A percentile compares a stretch with the other conserved stretches of the same genome.
These are phyloP conservation scores for Coregonus clupeaformis DNA, from an alignment of 2,113 vertebrate genomes.

Conservation along the genomic window DNA sequence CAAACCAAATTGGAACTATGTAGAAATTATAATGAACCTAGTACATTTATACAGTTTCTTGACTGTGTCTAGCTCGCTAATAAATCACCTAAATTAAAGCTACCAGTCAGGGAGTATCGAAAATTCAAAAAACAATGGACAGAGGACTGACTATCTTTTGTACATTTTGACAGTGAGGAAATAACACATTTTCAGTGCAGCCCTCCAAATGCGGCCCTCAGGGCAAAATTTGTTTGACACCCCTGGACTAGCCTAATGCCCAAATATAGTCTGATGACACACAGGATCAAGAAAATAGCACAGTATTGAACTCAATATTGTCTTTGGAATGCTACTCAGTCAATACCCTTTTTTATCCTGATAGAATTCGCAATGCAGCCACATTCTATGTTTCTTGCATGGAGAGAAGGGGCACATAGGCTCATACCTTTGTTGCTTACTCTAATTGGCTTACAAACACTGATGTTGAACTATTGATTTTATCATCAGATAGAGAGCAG, in stretches of 20 bases:
- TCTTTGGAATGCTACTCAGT: not conserved
- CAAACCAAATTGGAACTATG: no score
- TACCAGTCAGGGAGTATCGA: no score
- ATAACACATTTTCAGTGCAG: no score
- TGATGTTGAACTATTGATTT: constrained; percentile 16
- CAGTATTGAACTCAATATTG: not conserved
- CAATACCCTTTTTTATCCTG: not conserved
- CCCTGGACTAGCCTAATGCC: not conserved
- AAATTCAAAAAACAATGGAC: no score
- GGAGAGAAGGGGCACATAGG: not conserved
- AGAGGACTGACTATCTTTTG: no score
- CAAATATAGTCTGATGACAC: not conserved
- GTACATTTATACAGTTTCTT: no score
- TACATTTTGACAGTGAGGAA: not conserved
- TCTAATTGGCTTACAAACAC: constrained; percentile 27
- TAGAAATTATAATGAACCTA: no score
- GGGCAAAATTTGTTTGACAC: not conserved
- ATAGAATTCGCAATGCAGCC: not conserved
- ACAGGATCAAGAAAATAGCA: not conserved
- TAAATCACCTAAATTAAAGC: no score
- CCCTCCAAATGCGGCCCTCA: constrained; percentile 1
- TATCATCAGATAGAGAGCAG: constrained; percentile 2
- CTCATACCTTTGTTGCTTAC: constrained; percentile 1
- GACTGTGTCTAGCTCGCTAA: not conserved
- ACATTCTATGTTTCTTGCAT: not conserved